Conservation (phyloP, 1,140 invertebrate species). For the Leucophenga varia region DNA sequence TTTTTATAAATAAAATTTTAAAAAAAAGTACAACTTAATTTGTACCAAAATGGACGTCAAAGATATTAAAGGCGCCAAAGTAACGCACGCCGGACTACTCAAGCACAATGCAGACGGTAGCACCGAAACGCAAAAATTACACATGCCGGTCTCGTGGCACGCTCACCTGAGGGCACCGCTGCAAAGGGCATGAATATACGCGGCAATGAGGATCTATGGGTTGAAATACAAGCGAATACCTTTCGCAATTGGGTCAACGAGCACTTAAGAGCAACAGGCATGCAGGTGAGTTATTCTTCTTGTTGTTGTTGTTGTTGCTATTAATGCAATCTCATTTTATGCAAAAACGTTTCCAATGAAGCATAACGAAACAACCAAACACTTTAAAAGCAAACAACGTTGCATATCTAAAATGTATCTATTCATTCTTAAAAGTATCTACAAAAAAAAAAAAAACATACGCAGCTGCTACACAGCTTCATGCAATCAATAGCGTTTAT, state of each 20-base stretch:
- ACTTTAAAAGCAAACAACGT: too few relatives aligned
- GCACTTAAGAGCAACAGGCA: constrained; percentile 73
- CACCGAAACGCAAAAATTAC: constrained; percentile 59
- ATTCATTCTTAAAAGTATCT: too few relatives aligned
- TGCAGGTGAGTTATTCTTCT: constrained; percentile 58
- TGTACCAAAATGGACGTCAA: constrained; percentile 49
- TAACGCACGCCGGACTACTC: constrained; percentile 52
- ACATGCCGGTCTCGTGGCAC: constrained; percentile 75
- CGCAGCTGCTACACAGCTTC: too few relatives aligned
- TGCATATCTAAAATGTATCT: too few relatives aligned
- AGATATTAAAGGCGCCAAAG: constrained; percentile 56
- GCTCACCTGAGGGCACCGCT: constrained; percentile 87
- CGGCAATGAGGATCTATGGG: constrained; percentile 91
- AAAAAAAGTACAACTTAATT: constrained; percentile 5
- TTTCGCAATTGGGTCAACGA: constrained; percentile 99
- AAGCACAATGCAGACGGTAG: constrained; percentile 54
- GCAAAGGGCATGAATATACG: constrained; percentile 91
- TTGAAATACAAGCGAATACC: constrained; percentile 95
- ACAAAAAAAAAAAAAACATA: too few relatives aligned
- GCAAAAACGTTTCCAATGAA: too few relatives aligned
- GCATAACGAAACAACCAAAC: too few relatives aligned
- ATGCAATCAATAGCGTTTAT: constrained; percentile 20
- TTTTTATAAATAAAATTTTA: too few relatives aligned
- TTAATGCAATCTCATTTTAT: not conserved
- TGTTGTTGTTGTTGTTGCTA: too few relatives aligned